These are phyloP conservation scores for Salvelinus fontinalis DNA, from an alignment of 2,113 vertebrate species.

Conservation along the genomic window DNA sequence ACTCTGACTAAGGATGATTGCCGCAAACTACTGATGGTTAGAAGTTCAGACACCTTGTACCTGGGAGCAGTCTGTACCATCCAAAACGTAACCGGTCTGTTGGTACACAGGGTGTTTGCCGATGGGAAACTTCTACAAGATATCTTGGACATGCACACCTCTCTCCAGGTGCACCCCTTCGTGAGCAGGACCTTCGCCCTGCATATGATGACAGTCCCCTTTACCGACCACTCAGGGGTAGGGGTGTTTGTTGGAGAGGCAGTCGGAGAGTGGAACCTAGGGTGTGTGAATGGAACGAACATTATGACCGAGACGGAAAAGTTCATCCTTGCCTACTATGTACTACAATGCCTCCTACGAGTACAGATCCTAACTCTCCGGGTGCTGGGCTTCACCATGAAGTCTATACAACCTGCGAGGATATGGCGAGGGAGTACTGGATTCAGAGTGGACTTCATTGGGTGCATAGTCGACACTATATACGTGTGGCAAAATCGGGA, in stretches of 20 bases:
- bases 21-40: neutral
- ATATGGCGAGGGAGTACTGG: neutral
- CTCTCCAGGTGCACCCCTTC: neutral
- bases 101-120: neutral
- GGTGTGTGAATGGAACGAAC: neutral
- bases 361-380: neutral
- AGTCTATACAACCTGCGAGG: constrained; percentile 7
- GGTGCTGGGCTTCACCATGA: constrained; percentile 1
- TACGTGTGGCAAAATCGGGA: neutral
- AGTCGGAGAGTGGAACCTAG: constrained; percentile 1
- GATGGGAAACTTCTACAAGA: neutral
- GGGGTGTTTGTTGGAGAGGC: neutral
- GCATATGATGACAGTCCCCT: neutral
- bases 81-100: neutral
- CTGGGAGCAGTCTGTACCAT: neutral
- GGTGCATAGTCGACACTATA: neutral
- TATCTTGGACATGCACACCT: neutral
- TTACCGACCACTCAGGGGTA: neutral
- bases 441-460: neutral
- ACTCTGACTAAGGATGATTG: neutral
- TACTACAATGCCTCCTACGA: neutral
- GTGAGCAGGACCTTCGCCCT: neutral
- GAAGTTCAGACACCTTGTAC: neutral
- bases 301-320: neutral
- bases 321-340: neutral